Evolutionary conservation across 2,797 vertebrate species (phyloP).

Genomic region (Gymnothorax reevesii): DNA sequence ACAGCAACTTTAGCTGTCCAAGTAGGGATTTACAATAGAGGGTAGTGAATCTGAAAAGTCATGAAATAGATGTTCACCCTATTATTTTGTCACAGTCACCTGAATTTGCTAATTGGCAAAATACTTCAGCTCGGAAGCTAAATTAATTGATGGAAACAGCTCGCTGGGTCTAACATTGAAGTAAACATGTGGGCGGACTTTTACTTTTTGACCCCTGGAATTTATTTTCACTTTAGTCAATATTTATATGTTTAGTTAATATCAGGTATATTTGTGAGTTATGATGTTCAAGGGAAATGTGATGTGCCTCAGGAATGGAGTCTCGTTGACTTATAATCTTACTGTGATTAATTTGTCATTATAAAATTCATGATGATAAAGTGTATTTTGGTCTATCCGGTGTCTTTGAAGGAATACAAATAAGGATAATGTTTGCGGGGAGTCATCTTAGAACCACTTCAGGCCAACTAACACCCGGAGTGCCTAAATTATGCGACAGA

Average conservation of each 20-base stretch:
- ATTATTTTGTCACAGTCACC: no score
- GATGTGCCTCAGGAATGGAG: neutral
- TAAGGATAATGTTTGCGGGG: neutral
- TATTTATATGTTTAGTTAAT: neutral
- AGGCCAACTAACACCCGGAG: neutral
- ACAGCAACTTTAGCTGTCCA: no score
- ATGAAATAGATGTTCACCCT: no score
- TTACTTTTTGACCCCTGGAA: no score
- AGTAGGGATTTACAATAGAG: no score
- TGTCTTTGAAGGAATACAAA: conserved; percentile 14
- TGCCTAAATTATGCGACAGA: neutral
- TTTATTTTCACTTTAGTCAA: no score
- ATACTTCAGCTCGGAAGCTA: no score
- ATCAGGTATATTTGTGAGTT: neutral
- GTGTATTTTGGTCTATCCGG: neutral
- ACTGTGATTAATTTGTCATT: conserved; percentile 8
- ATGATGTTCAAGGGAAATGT: neutral
- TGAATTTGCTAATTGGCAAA: no score
- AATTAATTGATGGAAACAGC: no score
- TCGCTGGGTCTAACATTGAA: no score
- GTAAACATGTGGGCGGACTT: no score
- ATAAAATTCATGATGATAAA: conserved; percentile 3
- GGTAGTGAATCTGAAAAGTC: no score
- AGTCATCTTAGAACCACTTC: neutral
- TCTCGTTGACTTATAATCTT: conserved; percentile 1